Base-by-base conservation (phyloP, 2,888 invertebrate species). In the Pandemis corylana region DNA sequence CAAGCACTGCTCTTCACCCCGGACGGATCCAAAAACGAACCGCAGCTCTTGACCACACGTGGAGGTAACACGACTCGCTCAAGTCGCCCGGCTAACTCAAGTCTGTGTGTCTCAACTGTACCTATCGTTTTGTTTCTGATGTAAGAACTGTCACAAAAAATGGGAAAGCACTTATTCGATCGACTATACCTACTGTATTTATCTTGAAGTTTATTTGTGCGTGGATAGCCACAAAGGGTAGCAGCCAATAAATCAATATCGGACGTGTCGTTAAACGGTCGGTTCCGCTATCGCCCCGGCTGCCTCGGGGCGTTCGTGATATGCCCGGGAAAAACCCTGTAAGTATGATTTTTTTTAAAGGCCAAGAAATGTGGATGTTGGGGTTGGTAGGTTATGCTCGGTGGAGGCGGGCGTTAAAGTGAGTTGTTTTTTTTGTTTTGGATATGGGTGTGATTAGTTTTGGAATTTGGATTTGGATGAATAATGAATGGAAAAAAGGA, bases 191-290 rank as follows among this genome's bases (percentile, higher is more conserved):
- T 36, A 36, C 28, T 36, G 28, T 36, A 36, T 36, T 36, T 20
- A 6, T 56, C 28, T 59, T 59, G 20, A 59, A 59, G 28, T 59
- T 59, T 28, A 28, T 10, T 59, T 12, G 49, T 49, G 28, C n/a
- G n/a, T 10, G 20, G 12, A 4, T 49, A 42, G 53, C 49, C 42
- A 10, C 66, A 76, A 76, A 76, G 51, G 44, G 70, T 78, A 56
- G 75, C 66, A 68, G 76, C 76, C 77, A 72, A 78, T 82, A 77
- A 80, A 82, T 81, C 77, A 78, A 78, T 76, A 78, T 75, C 68
- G 75, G 81, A 78, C 77, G 78, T 81, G 79, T 80, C 49, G 76
- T 72, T 80, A 77, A 78, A 77, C 72, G 77, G 75, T 76, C 72
- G 77, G 74, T 62, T 76, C 61, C 69, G 76, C 42, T 76, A 76